Base-by-base conservation (phyloP, 2,113 vertebrate species). In the Sminthopsis crassicaudata region DNA sequence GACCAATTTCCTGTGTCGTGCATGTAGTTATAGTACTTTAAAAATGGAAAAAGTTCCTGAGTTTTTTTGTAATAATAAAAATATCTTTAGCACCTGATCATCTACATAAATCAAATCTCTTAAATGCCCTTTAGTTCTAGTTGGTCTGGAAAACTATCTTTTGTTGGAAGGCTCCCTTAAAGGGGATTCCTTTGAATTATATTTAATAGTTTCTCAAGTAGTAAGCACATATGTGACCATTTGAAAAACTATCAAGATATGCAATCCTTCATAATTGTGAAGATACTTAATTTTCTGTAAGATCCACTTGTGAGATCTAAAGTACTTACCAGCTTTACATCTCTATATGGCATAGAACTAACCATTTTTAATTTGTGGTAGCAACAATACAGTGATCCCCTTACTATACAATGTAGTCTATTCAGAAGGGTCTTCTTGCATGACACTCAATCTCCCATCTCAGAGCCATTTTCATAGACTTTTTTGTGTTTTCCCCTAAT, bases 1-100 rank as follows among this genome's bases (percentile, higher is more conserved):
- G 94, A 94, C 92, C 84, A 52, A 46, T 94, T 97, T 98, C 84
- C 36, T 8, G 14, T 89, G 91, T 93, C 60, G 97, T 92, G 46
- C 46, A 93, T 23, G 2, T 91, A 96, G 94, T 97, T 95, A 88
- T 11, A 88, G 10, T 88, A 76, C 26, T 57, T 90, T 19, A 55
- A 84, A 88, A 46, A 42, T 1, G 51, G 88, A 95, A 91, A 91
- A 95, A 90, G 46, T 92, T 96, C 88, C 90, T 92, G 27, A 22
- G 8, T 48, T 84, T 93, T 57, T 91, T 76, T 76, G 67, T 84
- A 84, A 84, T 84, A 94, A 95, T 94, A 91, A 19, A 95, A 96
- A 94, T 93, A 95, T 93, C 51, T 36, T 90, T 14, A 26, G 2
- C 24, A 26, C 91, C 93, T 94, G 88, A 88, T 89, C 92, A n/a